These are phyloP conservation scores for Manduca sexta DNA, from an alignment of 1,140 invertebrate species.

Conservation along the genomic window DNA sequence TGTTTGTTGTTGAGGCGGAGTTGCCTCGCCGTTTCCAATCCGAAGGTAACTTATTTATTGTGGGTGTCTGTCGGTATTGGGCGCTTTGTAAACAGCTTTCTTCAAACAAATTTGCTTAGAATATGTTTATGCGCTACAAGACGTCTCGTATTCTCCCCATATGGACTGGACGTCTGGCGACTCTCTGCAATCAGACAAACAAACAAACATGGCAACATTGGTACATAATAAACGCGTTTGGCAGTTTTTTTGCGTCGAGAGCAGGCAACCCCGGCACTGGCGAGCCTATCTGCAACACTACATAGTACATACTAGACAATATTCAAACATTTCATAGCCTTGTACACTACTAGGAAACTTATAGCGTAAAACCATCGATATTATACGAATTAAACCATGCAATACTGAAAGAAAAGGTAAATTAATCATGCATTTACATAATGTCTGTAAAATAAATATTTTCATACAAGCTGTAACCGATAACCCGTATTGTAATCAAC, in stretches of 20 bases:
- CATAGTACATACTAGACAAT: slow-evolving; percentile 49
- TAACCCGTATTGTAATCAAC: slow-evolving; percentile 7
- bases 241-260: slow-evolving; percentile 28
- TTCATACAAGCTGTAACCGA: slow-evolving; percentile 15
- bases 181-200: slow-evolving; percentile 63
- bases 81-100: not conserved
- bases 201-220: slow-evolving; percentile 60
- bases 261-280: slow-evolving; percentile 43
- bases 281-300: slow-evolving; percentile 67
- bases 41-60: slow-evolving; percentile 17
- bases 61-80: slow-evolving; percentile 7
- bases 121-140: slow-evolving; percentile 41
- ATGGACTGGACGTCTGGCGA: slow-evolving; percentile 16
- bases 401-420: slow-evolving; percentile 34
- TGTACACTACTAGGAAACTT: slow-evolving; percentile 12
- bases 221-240: slow-evolving; percentile 17
- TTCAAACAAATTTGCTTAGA: slow-evolving; percentile 9
- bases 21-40: not conserved
- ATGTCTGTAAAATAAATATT: slow-evolving; percentile 34
- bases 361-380: slow-evolving; percentile 8
- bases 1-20: not conserved
- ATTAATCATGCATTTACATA: slow-evolving; percentile 15
- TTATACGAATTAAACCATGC: slow-evolving; percentile 25
- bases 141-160: slow-evolving; percentile 9
- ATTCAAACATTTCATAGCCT: slow-evolving; percentile 7